A percentile compares a stretch with the other conserved stretches of the same genome.
Conservation (phyloP, 2,888 invertebrate genomes). For the Brachyopa scutellaris region DNA sequence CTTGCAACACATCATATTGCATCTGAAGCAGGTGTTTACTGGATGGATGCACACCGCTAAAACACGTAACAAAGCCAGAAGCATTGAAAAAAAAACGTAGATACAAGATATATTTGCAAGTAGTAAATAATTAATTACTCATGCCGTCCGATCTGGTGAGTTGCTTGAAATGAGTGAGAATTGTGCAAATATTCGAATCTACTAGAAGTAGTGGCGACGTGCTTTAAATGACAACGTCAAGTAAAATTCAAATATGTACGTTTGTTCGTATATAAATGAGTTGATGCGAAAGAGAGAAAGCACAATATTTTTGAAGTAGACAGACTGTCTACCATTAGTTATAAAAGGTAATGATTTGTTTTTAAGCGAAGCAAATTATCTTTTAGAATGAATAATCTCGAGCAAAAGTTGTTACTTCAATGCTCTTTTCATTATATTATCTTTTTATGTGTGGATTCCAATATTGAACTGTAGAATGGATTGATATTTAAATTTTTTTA, state of each 20-base stretch:
- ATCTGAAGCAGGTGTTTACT: conserved; percentile 71
- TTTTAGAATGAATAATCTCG: no score
- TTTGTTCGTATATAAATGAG: no score
- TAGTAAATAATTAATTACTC: conserved; percentile 30
- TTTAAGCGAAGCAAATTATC: no score
- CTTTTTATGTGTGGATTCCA: no score
- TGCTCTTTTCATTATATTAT: no score
- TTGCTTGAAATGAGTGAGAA: conserved; percentile 19
- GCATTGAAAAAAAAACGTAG: conserved; percentile 11
- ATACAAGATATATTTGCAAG: conserved; percentile 9
- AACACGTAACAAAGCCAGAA: conserved; percentile 43
- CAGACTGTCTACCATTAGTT: no score
- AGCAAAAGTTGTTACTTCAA: no score
- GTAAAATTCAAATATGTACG: background rate
- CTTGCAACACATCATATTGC: conserved; percentile 70
- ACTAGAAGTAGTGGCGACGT: conserved; percentile 13
- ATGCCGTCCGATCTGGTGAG: background rate
- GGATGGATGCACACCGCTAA: conserved; percentile 46
- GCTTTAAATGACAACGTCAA: conserved; percentile 34
- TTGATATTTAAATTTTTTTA: no score
- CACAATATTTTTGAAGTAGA: background rate
- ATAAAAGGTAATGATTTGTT: no score
- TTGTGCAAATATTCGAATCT: background rate
- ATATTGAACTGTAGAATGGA: no score
- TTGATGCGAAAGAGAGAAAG: no score